Conservation (phyloP, 2,797 vertebrate genomes). For the Tinamus major region DNA sequence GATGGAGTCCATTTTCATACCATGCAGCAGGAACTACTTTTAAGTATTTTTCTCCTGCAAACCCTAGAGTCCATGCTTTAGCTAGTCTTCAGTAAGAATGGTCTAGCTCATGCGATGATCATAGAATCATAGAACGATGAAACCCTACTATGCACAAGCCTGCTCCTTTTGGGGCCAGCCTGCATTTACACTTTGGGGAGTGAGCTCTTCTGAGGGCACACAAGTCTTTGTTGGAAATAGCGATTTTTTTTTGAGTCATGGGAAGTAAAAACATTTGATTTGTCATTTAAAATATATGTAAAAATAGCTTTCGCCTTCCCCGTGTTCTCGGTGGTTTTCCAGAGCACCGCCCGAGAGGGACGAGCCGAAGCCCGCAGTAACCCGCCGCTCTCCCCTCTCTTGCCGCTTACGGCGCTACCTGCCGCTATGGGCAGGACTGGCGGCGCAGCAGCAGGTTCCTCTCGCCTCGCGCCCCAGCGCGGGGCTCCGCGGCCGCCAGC, state of each 20-base stretch:
- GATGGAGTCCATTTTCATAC: not conserved
- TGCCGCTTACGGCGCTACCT: no score
- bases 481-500: no score
- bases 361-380: rapidly evolving
- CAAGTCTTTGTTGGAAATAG: not conserved
- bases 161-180: not conserved
- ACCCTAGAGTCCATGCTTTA: rapidly evolving
- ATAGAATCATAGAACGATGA: no score
- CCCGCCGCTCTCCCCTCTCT: no score
- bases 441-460: no score
- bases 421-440: no score
- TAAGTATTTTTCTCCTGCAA: not conserved
- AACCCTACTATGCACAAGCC: not conserved
- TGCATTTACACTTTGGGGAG: not conserved
- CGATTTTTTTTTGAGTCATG: not conserved
- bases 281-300: not conserved
- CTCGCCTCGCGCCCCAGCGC: no score
- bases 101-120: not conserved
- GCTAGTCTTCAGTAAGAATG: not conserved
- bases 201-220: not conserved
- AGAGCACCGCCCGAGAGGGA: not conserved
- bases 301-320: constrained; percentile 29
- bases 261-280: not conserved
- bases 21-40: not conserved
- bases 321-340: not conserved